phyloP scores from a whole-genome alignment of 2,113 vertebrate species.

The Neodon shergylaensis region DNA sequence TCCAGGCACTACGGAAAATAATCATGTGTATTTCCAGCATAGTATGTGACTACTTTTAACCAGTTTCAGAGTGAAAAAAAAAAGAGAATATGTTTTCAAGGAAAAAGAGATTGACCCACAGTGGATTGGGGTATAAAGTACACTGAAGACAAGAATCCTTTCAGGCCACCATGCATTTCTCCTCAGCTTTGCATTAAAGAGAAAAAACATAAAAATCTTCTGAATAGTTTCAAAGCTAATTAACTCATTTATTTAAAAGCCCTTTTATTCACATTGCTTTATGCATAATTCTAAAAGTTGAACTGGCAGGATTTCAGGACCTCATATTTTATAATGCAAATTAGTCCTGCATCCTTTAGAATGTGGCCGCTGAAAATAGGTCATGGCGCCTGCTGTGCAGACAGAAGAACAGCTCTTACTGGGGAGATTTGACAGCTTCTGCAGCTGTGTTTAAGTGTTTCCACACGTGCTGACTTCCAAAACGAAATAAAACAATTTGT shows the following conservation, averaged over 20 bases:
- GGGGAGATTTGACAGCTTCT: background rate
- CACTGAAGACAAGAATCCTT: background rate
- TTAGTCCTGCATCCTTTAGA: background rate
- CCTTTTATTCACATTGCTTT: background rate
- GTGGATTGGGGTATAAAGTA: fast-evolving
- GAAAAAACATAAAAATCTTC: background rate
- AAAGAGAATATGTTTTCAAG: constrained; percentile 20
- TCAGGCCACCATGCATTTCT: background rate
- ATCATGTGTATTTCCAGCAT: background rate
- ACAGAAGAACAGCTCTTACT: background rate
- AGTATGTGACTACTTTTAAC: background rate
- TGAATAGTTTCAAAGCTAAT: constrained; percentile 48
- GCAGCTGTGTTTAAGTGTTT: background rate
- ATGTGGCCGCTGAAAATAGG: background rate
- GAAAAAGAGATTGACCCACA: background rate
- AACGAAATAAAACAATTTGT: background rate
- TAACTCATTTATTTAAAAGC: constrained; percentile 52
- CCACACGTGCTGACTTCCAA: background rate
- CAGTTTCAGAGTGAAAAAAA: constrained; percentile 39
- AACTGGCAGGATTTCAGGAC: background rate
- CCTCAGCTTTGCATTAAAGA: constrained; percentile 23
- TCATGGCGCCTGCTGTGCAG: background rate
- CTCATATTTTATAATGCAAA: constrained; percentile 37
- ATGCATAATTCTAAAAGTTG: background rate
- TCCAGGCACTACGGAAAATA: background rate